phyloP scores from a whole-genome alignment of 2,888 invertebrate genomes.

The Cheilosia vulpina region DNA sequence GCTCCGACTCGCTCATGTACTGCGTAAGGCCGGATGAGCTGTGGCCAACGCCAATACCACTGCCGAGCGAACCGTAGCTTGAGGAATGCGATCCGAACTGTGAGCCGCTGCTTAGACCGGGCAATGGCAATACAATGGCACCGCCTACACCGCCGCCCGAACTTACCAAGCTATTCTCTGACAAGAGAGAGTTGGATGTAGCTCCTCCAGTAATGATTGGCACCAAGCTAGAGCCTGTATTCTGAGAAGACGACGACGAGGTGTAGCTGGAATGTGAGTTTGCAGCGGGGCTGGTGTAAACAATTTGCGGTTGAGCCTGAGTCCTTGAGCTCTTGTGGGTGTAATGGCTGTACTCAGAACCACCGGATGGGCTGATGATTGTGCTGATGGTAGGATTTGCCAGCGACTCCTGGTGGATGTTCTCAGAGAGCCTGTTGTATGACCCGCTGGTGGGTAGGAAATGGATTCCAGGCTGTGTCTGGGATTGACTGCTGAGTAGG shows the following conservation, averaged over 20 bases:
- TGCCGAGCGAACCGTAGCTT: conserved; percentile 7
- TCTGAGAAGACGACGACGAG: conserved; percentile 47
- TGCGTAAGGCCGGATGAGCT: conserved; percentile 77
- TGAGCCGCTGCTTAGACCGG: conserved; percentile 41
- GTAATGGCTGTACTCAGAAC: conserved; percentile 67
- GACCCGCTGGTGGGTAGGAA: conserved; percentile 70
- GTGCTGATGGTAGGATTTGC: conserved; percentile 52
- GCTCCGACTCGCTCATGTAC: conserved; percentile 81
- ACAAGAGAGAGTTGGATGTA: conserved; percentile 55
- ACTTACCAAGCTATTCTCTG: conserved; percentile 30
- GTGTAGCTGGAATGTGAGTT: conserved; percentile 68
- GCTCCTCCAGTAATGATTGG: conserved; percentile 70
- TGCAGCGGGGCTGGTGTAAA: conserved; percentile 50
- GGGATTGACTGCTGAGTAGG: conserved; percentile 38
- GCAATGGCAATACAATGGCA: neutral
- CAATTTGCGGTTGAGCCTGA: conserved; percentile 28
- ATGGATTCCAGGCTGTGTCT: conserved; percentile 55
- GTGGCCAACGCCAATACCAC: conserved; percentile 50
- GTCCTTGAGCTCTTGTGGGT: conserved; percentile 43
- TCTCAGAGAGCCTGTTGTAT: conserved; percentile 62
- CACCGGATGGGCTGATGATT: conserved; percentile 56
- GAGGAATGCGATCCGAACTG: conserved; percentile 47
- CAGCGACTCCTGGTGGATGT: conserved; percentile 43
- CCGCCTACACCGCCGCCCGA: conserved; percentile 22
- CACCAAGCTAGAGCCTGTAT: conserved; percentile 60